Conservation (phyloP, 2,113 vertebrate genomes). For the Pedetes capensis region DNA sequence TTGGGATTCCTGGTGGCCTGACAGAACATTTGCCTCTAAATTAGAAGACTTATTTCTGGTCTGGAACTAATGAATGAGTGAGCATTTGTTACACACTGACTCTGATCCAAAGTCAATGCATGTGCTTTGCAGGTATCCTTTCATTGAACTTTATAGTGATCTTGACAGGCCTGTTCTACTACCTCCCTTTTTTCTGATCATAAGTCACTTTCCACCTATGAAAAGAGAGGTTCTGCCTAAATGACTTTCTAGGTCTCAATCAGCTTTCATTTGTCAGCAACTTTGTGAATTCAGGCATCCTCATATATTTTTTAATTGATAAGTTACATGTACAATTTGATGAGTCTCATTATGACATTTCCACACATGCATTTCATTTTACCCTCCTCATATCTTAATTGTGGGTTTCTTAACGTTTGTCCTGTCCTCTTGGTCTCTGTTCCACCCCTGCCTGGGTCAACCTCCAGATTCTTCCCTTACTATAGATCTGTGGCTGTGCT, state of each 20-base stretch:
- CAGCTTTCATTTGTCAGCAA: background rate
- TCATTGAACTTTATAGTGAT: background rate
- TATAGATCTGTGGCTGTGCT: background rate
- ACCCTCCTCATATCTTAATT: background rate
- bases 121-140: background rate
- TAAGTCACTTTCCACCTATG: background rate
- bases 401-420: background rate
- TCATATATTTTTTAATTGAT: too few species aligned
- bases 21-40: background rate
- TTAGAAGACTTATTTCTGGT: background rate
- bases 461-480: background rate
- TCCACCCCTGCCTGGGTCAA: too few species aligned
- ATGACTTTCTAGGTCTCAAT: background rate
- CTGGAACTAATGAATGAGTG: background rate
- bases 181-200: background rate
- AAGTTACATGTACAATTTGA: too few species aligned
- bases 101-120: background rate
- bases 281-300: background rate
- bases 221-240: background rate
- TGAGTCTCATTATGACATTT: too few species aligned
- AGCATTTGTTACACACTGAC: background rate
- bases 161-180: background rate
- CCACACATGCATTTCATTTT: too few species aligned
- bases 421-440: fast-evolving
- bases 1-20: background rate